phyloP scores from a whole-genome alignment of 2,113 vertebrate species.

The western clawed frog (Xenopus tropicalis) region UCB_Xtro_10.0 CM004450.2:93431001-93431500 shows the following conservation, averaged over 20 bases:
- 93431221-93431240: no score
- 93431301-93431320: constrained; percentile 12
- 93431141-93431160: no score
- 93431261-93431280: constrained; percentile 1
- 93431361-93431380: constrained; percentile 30
- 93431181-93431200: no score
- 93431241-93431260: constrained; percentile 1
- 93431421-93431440: constrained; percentile 42
- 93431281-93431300: constrained; percentile 19
- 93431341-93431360: constrained; percentile 23
- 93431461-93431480: constrained; percentile 38
- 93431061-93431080: no score
- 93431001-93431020: no score
- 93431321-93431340: constrained; percentile 10
- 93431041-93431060: no score
- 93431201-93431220: no score
- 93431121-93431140: no score
- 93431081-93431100: no score
- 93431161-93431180: no score
- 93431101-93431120: no score
- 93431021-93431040: no score
- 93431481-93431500: constrained; percentile 43
- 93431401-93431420: constrained; percentile 26
- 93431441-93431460: constrained; percentile 39
- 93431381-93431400: constrained; percentile 44